Base-by-base conservation (phyloP, 2,888 invertebrate genomes). In the Emmelina monodactyla region DNA sequence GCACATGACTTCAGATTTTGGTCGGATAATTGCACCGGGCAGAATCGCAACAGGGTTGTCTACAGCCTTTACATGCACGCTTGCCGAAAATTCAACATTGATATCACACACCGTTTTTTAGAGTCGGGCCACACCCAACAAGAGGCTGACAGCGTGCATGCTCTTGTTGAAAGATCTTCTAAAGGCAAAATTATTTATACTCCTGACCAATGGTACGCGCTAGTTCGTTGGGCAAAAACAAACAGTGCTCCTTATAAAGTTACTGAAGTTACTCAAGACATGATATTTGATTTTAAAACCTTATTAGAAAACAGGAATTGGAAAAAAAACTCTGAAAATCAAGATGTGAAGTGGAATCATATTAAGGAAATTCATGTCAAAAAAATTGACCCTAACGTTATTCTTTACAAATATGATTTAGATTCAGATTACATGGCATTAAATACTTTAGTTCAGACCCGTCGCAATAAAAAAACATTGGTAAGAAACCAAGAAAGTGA, bases 21-120 rank as follows among this genome's bases (percentile, higher is more conserved):
- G 35, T 42, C 39, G 3, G 40, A 42, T 14, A 38, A 38, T 19
- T 42, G 42, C 25, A n/a, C 22, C n/a, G 42, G 44, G 1, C 46
- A 46, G 34, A 42, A 46, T 25, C 22, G 40, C 4, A 44, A 46
- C 16, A 28, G 43, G 9, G 32, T 42, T 10, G 37, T 42, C 5
- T 45, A 37, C 25, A 22, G 31, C 2, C 9, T 42, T 6, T 43
- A 43, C 16, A 30, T 33, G 4, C 35, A 30, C 13, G 35, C 33
- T 3, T n/a, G 25, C n/a, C 1, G 15, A 13, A 33, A 16, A n/a
- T 11, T 15, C 5, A 14, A 16, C 4, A 31, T 28, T 16, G 25
- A 25, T 31, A 33, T 31, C 32, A 31, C 19, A n/a, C 38, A 22
- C 22, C 12, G 35, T 14, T 40, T 34, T 34, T 16, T 43, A 5